Percentiles rank a stretch among this genome's conserved stretches.
phyloP scores from a whole-genome alignment of 2,797 vertebrate genomes.

The Silurus lanzhouensis region DNA sequence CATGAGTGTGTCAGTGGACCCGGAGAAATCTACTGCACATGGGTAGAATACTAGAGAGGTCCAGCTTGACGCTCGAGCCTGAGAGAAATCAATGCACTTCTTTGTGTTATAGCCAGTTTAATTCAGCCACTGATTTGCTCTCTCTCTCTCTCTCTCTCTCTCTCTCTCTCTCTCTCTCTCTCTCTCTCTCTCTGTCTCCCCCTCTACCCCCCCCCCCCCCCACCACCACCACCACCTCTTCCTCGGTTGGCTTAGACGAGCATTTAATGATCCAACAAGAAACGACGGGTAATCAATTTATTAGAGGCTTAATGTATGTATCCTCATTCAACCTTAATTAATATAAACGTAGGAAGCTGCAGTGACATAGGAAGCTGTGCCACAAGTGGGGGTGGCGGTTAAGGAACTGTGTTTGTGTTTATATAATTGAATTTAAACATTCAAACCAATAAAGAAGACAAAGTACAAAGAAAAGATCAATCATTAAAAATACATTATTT shows the following conservation, averaged over 20 bases:
- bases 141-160: neutral
- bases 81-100: slow-evolving; percentile 73
- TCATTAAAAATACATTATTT: neutral
- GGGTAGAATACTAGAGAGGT: slow-evolving; percentile 60
- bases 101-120: slow-evolving; percentile 63
- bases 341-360: slow-evolving; percentile 57
- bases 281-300: slow-evolving; percentile 73
- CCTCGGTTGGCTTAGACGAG: slow-evolving; percentile 67
- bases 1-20: slow-evolving; percentile 38
- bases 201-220: neutral
- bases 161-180: too few relatives aligned
- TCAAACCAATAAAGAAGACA: too few relatives aligned
- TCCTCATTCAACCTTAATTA: slow-evolving; percentile 76
- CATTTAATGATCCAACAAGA: slow-evolving; percentile 71
- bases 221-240: slow-evolving; percentile 47
- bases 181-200: too few relatives aligned
- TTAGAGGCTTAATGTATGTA: slow-evolving; percentile 78
- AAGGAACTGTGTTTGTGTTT: slow-evolving; percentile 26
- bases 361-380: slow-evolving; percentile 44
- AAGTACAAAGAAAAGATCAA: neutral
- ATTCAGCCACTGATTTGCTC: slow-evolving; percentile 46
- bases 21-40: slow-evolving; percentile 38
- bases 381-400: slow-evolving; percentile 47
- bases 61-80: slow-evolving; percentile 65
- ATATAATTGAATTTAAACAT: too few relatives aligned